Conservation (phyloP, 2,888 invertebrate species). For the Andrena bucephala region DNA sequence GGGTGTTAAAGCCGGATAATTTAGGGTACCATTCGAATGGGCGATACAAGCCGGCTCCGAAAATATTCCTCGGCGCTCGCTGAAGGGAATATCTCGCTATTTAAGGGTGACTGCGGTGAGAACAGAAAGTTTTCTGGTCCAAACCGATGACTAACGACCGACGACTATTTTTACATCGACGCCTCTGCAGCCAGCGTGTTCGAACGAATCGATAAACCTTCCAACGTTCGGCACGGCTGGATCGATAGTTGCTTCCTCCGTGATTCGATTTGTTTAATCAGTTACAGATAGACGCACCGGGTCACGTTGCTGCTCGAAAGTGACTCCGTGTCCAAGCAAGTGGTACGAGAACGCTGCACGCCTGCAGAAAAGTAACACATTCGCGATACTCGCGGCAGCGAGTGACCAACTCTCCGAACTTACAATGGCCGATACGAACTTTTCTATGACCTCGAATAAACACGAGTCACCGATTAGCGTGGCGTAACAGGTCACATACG, state of each 20-base stretch:
- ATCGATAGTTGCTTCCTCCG: background rate
- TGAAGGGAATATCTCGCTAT: slow-evolving; percentile 50
- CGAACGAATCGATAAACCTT: slow-evolving; percentile 5
- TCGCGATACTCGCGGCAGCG: background rate
- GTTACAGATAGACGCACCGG: background rate
- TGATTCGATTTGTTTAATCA: slow-evolving; percentile 19
- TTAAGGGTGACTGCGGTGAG: slow-evolving; percentile 38
- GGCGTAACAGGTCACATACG: background rate
- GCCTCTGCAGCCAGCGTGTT: background rate
- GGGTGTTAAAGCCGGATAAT: slow-evolving; percentile 64
- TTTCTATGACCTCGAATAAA: background rate
- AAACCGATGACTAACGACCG: slow-evolving; percentile 12
- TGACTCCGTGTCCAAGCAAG: background rate
- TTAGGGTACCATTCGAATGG: slow-evolving; percentile 61
- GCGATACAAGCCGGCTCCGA: slow-evolving; percentile 37
- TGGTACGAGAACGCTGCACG: background rate
- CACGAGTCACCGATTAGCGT: background rate
- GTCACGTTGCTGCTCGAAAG: background rate
- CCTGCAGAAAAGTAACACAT: background rate
- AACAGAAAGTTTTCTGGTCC: slow-evolving; percentile 33
- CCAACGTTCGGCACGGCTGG: too few species aligned
- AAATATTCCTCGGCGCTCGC: slow-evolving; percentile 37
- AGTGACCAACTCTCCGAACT: slow-evolving; percentile 1
- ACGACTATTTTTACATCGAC: slow-evolving; percentile 21
- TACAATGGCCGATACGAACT: background rate